Evolutionary conservation across 2,888 invertebrate species (phyloP), one percentile per base, ranked within the genome.

Genomic region (Eristalinus sepulchralis): DNA sequence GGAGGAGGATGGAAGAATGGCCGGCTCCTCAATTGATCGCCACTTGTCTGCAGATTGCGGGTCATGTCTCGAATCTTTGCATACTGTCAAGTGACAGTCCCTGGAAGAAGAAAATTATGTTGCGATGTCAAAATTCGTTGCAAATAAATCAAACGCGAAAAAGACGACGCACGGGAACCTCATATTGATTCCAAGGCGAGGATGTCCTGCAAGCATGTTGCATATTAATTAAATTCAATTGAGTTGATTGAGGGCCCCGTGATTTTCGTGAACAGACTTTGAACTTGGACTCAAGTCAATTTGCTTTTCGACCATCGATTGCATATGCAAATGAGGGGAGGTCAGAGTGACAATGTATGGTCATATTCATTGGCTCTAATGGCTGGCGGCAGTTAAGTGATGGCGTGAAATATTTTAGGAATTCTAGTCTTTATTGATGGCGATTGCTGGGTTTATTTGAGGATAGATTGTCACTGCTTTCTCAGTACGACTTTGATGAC

Each of bases 161-260:
- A 81, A 67, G 68, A 63, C 63, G 75, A 76, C 68, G 36, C 71
- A 62, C 66, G 53, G 33, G 72, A 55, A 36, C 20, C 47, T 17
- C 39, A 24, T 55, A 80, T 84, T 85, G 64, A 20, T 72, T 66
- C 73, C 85, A 85, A 82, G 85, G 82, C 85, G 77, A 85, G 85
- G 77, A 82, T 85, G 82, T 82, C 77, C 85, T 73, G 70, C 70
- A 82, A 85, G 36, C 39, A 62, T 66, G 63, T 17, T 76, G 66
- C 72, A 85, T 36, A 82, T 77, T 73, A 73, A 85, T 81, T 85
- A 63, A 20, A 34, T 31, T 81, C 39, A 47, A 85, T 82, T 85
- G 73, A 59, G 34, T 72, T 70, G 77, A 85, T 85, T 82, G 53
- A 22, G 59, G 31, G 10, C 34, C 17, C 33, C 13, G 57, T 9